Conservation (phyloP, 2,888 invertebrate genomes). For the Patella ulyssiponensis region DNA sequence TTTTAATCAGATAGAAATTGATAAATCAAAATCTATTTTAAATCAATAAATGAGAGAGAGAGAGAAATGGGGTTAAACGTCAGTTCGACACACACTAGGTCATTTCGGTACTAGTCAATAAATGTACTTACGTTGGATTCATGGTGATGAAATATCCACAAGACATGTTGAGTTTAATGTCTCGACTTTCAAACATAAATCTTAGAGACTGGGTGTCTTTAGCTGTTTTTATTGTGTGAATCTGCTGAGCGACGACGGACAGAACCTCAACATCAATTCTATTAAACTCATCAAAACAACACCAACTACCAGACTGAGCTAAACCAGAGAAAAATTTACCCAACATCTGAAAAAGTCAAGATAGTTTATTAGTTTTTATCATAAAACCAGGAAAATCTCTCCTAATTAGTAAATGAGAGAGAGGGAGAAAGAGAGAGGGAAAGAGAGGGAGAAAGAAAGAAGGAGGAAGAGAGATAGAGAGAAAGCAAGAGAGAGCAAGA, state of each 20-base stretch:
- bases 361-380: background rate
- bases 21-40: no score
- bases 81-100: no score
- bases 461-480: no score
- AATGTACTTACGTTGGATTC: constrained; percentile 67
- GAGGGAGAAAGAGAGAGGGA: no score
- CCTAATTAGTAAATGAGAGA: no score
- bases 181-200: constrained; percentile 71
- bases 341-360: constrained; percentile 55
- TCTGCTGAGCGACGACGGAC: constrained; percentile 72
- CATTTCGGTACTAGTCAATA: no score
- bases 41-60: no score
- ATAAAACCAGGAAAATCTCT: background rate
- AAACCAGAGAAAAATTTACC: constrained; percentile 72
- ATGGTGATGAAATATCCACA: constrained; percentile 73
- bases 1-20: no score
- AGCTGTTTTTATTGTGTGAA: constrained; percentile 71
- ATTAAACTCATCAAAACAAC: constrained; percentile 73
- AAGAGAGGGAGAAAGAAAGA: no score
- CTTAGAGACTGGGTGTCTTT: constrained; percentile 67
- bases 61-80: no score
- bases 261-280: constrained; percentile 71
- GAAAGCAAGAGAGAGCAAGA: no score
- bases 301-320: constrained; percentile 72
- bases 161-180: constrained; percentile 69